Base-by-base conservation (phyloP, 2,888 invertebrate genomes). In the Meteorus cinctellus region DNA sequence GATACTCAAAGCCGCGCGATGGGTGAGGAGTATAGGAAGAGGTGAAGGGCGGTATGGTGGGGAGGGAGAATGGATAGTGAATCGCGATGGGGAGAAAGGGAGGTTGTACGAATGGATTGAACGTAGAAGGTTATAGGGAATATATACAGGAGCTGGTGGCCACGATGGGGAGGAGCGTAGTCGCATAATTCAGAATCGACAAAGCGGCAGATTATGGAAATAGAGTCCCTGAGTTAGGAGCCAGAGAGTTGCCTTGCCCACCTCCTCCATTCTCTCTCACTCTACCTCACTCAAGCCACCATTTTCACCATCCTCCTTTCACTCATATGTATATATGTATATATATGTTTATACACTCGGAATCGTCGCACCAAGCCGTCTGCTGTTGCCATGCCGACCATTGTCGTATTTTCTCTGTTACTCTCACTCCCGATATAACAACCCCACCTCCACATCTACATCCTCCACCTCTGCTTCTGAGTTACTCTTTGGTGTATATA, bases 161-260 rank as follows among this genome's bases (percentile, higher is more conserved):
- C 62, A 55, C 60, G 51, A 68, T 74, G 76, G 80, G 80, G 79
- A 80, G 80, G 81, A 80, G 82, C 78, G 79, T 80, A 87, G 86
- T 86, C 87, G 87, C 87, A 89, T 89, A 89, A 89, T 89, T 89
- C 89, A 88, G 87, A 89, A 88, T 89, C 88, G 89, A 89, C 89
- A 89, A 89, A 89, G 89, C 89, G 86, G 87, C 89, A 89, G 89
- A 89, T 89, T 89, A 89, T 89, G 89, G 89, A 89, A 89, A 89
- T 89, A 89, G 88, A 88, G 88, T 88, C 87, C 85, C 85, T 79
- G 86, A 87, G 86, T 85, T 82, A 86, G 83, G 86, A 83, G 83
- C 83, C 79, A 81, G 81, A 55, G 82, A 82, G 78, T 79, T 82
- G 79, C 77, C 77, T 75, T 77, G 71, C 74, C 80, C 78, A 73